Conservation (phyloP, 2,888 invertebrate genomes). For the Gandaritis pyraliata region DNA sequence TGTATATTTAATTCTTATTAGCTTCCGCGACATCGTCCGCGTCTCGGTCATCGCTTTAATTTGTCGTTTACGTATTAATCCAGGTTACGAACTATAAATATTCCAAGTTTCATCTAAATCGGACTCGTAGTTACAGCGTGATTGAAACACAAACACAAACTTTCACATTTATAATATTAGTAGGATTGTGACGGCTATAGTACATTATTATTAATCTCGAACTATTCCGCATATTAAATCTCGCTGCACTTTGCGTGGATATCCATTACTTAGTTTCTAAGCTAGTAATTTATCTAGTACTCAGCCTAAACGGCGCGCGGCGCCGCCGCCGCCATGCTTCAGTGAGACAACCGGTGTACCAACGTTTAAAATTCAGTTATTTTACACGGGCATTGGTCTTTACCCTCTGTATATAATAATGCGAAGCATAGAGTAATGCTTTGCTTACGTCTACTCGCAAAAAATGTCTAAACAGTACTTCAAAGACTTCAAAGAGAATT, state of each 20-base stretch:
- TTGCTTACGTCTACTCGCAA: not conserved
- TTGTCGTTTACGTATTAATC: too few species aligned
- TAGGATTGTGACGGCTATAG: not conserved
- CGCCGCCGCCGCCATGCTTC: slow-evolving; percentile 10
- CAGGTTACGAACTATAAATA: too few species aligned
- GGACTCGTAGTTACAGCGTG: too few species aligned
- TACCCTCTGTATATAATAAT: not conserved
- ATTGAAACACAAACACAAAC: too few species aligned
- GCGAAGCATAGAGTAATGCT: not conserved
- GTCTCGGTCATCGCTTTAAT: too few species aligned
- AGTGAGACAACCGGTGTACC: slow-evolving; percentile 40
- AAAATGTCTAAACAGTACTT: not conserved
- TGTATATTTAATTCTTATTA: too few species aligned
- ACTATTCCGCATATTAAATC: slow-evolving; percentile 7
- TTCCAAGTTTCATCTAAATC: too few species aligned
- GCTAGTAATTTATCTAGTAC: slow-evolving; percentile 30
- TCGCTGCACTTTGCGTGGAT: slow-evolving; percentile 18
- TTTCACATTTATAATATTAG: too few species aligned
- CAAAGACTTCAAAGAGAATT: not conserved
- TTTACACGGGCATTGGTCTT: slow-evolving; percentile 35
- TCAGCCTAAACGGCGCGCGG: slow-evolving; percentile 42
- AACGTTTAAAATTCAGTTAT: slow-evolving; percentile 43
- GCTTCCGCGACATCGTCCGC: too few species aligned
- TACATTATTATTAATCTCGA: not conserved
- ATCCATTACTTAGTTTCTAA: slow-evolving; percentile 32